phyloP scores from a whole-genome alignment of 2,888 invertebrate genomes.

The Xanthia togata region DNA sequence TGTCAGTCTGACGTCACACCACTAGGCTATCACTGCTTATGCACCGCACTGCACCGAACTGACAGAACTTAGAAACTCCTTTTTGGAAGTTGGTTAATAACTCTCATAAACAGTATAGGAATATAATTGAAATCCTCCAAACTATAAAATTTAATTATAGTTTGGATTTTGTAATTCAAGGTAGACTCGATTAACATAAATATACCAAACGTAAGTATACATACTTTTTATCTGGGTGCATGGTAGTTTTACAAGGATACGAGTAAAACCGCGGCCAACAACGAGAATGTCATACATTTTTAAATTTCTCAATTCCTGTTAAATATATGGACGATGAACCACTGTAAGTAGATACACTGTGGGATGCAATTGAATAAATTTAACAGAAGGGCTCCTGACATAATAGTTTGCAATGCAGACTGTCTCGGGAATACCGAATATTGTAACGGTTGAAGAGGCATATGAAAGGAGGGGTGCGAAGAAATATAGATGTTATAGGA shows the following conservation, averaged over 20 bases:
- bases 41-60: no score
- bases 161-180: no score
- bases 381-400: constrained; percentile 29
- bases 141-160: no score
- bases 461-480: constrained; percentile 10
- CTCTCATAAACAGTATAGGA: neutral
- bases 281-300: neutral
- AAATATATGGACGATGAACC: neutral
- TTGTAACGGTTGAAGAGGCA: constrained; percentile 26
- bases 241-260: neutral
- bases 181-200: no score
- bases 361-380: constrained; percentile 66
- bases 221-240: no score
- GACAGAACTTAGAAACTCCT: no score
- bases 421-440: constrained; percentile 21
- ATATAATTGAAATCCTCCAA: neutral
- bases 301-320: neutral
- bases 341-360: constrained; percentile 15
- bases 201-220: no score
- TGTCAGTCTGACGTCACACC: no score
- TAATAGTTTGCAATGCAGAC: constrained; percentile 34
- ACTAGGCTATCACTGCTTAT: no score
- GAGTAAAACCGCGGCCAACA: no score
- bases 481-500: constrained; percentile 23
- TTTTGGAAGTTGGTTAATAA: no score